Base-by-base conservation (phyloP, 2,113 vertebrate genomes). In the Uria lomvia region DNA sequence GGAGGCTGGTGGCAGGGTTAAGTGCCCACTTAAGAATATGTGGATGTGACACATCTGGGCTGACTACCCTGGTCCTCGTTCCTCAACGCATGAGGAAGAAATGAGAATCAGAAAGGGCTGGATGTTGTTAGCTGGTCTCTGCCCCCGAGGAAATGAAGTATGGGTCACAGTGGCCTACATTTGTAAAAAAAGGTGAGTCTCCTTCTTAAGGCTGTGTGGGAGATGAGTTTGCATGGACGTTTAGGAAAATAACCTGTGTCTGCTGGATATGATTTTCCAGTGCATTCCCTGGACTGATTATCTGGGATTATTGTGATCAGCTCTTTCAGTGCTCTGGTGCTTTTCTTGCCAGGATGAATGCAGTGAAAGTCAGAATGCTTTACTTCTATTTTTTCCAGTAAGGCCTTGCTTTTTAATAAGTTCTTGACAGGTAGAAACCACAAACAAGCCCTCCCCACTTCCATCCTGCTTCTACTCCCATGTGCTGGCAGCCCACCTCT, bases 11-110 rank as follows among this genome's bases (percentile, higher is more conserved):
- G 40, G 74, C 38, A 79, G 40, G 17, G 34, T 32, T 75, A 43
- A 0, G 0, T 60, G 19, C 29, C 43, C 58, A 34, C 8, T 55
- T n/a, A 43, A 40, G 60, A 43, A 38, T 30, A 47, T 0, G 3
- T 22, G 34, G 40, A 34, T 49, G 16, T 60, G 70, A 72, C 8
- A 23, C 8, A 70, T 21, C 19, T 47, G 9, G 23, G 30, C 40
- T 72, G 53, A 81, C 5, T 34, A 36, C 9, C 12, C 20, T 55
- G 24, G 47, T 75, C 74, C 42, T 91, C 0, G 1, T 63, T 94
- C 56, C 26, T 81, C 59, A 91, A 77, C 91, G n/a, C 32, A 75
- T 74, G 43, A 86, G 17, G 32, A 92, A 95, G 24, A 60, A 70
- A 76, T 43, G 21, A 67, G 30, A 70, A 70, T 34, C 21, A 86